Conservation (phyloP, 2,888 invertebrate genomes). For the Chrysotoxum bicinctum region DNA sequence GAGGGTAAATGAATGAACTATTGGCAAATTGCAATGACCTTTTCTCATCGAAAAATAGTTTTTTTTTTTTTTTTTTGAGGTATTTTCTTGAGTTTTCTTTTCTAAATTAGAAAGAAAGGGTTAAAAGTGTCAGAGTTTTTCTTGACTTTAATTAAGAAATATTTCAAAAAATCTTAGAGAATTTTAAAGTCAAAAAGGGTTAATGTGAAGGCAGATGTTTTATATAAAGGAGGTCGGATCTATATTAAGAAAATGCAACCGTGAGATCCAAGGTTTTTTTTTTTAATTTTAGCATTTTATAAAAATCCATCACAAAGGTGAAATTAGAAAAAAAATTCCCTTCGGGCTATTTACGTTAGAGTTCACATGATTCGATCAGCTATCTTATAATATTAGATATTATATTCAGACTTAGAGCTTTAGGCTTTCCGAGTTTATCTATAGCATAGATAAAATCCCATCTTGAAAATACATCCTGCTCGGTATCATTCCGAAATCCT, state of each 20-base stretch:
- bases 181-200: slow-evolving; percentile 8
- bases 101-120: slow-evolving; percentile 14
- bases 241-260: neutral
- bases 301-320: too few species aligned
- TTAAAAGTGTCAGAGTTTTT: slow-evolving; percentile 30
- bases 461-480: too few species aligned
- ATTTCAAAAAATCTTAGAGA: neutral
- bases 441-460: too few species aligned
- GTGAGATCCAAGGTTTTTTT: neutral
- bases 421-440: too few species aligned
- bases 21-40: slow-evolving; percentile 72
- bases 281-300: too few species aligned
- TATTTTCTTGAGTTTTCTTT: neutral
- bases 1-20: slow-evolving; percentile 70
- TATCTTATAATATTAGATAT: too few species aligned
- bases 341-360: too few species aligned
- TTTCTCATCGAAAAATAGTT: slow-evolving; percentile 8
- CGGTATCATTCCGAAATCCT: too few species aligned
- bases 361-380: too few species aligned
- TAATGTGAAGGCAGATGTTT: slow-evolving; percentile 24
- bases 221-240: too few species aligned
- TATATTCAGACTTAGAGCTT: too few species aligned
- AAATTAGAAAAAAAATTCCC: neutral
- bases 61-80: slow-evolving; percentile 18
- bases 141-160: slow-evolving; percentile 40